A percentile compares a stretch with the other conserved stretches of the same genome.
phyloP scores from a whole-genome alignment of 2,113 vertebrate species.

The Macquaria ambigua region DNA sequence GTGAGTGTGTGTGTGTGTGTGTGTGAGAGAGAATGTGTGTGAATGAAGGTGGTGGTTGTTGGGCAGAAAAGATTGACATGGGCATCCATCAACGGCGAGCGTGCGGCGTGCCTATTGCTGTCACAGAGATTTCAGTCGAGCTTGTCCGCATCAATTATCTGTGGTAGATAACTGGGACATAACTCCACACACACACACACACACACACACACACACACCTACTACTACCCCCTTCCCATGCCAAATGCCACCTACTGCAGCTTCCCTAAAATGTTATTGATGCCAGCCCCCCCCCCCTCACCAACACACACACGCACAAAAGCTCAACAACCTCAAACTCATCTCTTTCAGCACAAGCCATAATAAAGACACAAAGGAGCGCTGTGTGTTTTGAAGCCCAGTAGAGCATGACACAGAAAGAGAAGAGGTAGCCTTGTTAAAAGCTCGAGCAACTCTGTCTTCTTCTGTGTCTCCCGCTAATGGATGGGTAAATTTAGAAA shows the following conservation, averaged over 20 bases:
- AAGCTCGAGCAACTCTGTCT: conserved; percentile 68
- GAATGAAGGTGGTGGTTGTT: conserved; percentile 4
- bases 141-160: conserved; percentile 77
- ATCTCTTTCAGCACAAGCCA: conserved; percentile 58
- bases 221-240: neutral
- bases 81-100: conserved; percentile 72
- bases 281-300: conserved; percentile 16
- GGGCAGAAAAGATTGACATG: conserved; percentile 66
- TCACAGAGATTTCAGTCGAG: conserved; percentile 74
- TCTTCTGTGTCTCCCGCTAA: conserved; percentile 72
- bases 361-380: conserved; percentile 73
- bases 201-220: conserved; percentile 3
- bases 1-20: conserved; percentile 32
- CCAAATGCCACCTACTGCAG: conserved; percentile 28
- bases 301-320: conserved; percentile 25
- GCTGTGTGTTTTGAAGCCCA: conserved; percentile 72
- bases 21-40: conserved; percentile 8
- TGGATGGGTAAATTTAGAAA: conserved; percentile 81
- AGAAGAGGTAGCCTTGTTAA: conserved; percentile 75
- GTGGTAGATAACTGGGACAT: conserved; percentile 64
- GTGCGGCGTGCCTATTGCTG: conserved; percentile 61
- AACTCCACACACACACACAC: conserved; percentile 26
- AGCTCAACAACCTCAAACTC: conserved; percentile 50
- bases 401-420: conserved; percentile 71
- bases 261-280: conserved; percentile 24